These are phyloP conservation scores for Hyperopisus bebe DNA, from an alignment of 2,113 vertebrate species.

Conservation along the genomic window DNA sequence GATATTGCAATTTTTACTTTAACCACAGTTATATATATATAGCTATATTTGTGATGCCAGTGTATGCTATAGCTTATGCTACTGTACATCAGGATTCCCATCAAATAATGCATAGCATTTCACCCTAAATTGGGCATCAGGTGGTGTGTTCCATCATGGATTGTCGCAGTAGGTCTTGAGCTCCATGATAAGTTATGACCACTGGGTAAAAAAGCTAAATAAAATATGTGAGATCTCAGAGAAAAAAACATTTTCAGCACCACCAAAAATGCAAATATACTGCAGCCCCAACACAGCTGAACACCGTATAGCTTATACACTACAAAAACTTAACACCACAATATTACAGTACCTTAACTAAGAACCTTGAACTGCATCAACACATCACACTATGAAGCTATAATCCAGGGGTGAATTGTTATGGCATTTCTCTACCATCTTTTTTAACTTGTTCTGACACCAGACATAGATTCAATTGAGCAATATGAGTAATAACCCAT, in stretches of 20 bases:
- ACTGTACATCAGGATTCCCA: neutral
- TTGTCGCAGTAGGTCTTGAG: neutral
- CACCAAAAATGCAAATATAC: neutral
- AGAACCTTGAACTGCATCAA: neutral
- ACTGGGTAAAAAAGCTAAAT: neutral
- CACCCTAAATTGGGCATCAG: neutral
- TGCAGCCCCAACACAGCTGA: neutral
- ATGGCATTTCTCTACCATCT: neutral
- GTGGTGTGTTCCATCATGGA: neutral
- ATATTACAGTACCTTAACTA: neutral
- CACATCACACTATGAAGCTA: neutral
- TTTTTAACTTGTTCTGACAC: neutral
- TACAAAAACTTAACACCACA: neutral
- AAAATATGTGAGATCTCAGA: neutral
- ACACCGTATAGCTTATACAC: no score
- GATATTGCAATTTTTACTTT: neutral
- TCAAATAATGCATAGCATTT: neutral
- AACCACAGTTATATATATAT: no score
- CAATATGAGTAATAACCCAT: constrained; percentile 1
- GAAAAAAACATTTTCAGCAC: neutral
- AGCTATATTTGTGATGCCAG: neutral
- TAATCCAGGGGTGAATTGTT: neutral
- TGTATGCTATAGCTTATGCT: neutral
- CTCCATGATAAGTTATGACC: neutral
- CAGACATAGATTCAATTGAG: neutral